These are phyloP conservation scores for Lepilemur septentrionalis DNA, from an alignment of 2,797 vertebrate genomes.

Conservation along the genomic window DNA sequence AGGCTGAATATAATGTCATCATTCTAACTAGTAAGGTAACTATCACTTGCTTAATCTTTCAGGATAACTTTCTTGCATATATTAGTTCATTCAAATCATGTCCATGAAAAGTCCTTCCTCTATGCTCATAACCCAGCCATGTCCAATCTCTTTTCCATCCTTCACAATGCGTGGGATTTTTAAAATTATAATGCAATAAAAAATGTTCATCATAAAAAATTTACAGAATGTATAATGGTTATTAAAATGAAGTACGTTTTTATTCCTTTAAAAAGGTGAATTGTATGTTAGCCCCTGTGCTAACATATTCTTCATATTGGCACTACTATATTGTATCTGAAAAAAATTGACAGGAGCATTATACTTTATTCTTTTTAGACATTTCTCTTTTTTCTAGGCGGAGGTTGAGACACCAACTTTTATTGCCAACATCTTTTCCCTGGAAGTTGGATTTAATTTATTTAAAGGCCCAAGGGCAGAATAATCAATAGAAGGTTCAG, in stretches of 20 bases:
- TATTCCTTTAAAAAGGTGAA: neutral
- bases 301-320: neutral
- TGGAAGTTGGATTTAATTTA: constrained; percentile 44
- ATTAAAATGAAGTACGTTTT: neutral
- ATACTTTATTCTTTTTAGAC: neutral
- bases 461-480: constrained; percentile 27
- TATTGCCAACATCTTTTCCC: neutral
- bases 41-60: neutral
- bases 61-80: neutral
- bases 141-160: neutral
- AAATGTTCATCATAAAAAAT: neutral
- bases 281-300: neutral
- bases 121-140: neutral
- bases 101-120: neutral
- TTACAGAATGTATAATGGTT: neutral
- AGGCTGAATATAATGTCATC: neutral
- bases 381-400: neutral
- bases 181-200: neutral
- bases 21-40: neutral
- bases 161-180: neutral
- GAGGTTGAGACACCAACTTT: neutral
- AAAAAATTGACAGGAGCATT: neutral
- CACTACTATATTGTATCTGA: neutral
- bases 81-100: neutral
- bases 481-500: constrained; percentile 48